Evolutionary conservation across 2,888 invertebrate genomes (phyloP).

Genomic region (Mythimna vitellina): DNA sequence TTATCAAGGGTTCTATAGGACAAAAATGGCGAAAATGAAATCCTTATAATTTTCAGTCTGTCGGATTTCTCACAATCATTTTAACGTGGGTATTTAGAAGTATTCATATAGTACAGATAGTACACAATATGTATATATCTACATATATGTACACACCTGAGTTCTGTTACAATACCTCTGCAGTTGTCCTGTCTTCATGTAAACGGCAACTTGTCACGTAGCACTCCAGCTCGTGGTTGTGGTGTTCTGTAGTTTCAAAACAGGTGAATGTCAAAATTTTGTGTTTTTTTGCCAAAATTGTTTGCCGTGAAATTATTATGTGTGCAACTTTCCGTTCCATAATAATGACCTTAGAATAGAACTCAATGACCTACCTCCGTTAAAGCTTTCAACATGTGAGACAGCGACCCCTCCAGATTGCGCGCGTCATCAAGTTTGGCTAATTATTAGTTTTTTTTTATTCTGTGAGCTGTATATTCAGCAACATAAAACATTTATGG

Average conservation of each 20-base stretch:
- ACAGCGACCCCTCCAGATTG: not conserved
- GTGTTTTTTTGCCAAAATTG: not conserved
- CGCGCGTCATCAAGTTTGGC: not conserved
- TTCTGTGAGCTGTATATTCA: constrained; percentile 3
- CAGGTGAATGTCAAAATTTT: not conserved
- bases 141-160: too few relatives aligned
- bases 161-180: too few relatives aligned
- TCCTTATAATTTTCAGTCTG: too few relatives aligned
- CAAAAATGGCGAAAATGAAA: not conserved
- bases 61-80: too few relatives aligned
- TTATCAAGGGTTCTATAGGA: not conserved
- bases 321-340: too few relatives aligned
- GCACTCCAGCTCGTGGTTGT: not conserved
- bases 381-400: not conserved
- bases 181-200: not conserved
- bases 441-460: constrained; percentile 16
- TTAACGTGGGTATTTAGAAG: too few relatives aligned
- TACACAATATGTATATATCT: too few relatives aligned
- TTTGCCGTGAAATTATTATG: not conserved
- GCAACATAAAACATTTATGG: constrained; percentile 33
- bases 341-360: not conserved
- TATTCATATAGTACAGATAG: too few relatives aligned
- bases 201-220: not conserved
- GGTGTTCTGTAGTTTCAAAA: not conserved
- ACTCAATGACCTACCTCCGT: not conserved